Base-by-base conservation (phyloP, 1,140 invertebrate species). In the Ostrea edulis region DNA sequence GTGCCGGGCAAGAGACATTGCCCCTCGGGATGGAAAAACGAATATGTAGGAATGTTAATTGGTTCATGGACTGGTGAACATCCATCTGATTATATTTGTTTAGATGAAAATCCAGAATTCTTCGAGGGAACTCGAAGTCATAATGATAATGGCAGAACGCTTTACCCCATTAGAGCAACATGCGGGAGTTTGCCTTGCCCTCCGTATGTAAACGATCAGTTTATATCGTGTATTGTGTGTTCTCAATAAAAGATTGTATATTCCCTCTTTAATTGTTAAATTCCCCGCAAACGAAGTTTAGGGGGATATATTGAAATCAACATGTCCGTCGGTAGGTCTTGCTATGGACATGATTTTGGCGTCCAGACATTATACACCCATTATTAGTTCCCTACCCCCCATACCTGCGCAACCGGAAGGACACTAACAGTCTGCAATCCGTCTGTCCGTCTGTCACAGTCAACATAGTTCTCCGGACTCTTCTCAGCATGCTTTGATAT, bases 161-260 rank as follows among this genome's bases (percentile, higher is more conserved):
- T 87, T 9, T 87, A 87, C 54, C 29, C 82, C 0, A 68, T 84
- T 0, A 84, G 84, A 29, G 54, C 87, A 12, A 9, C 12, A 0
- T 84, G 87, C 52, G 87, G 87, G 0, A 84, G 82, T 1, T n/a
- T 87, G 0, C 82, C 81, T 14, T 87, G 87, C 35, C 87, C 87
- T 53, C 87, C 82, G 2, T 87, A 71, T 65, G 9, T 22, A 35
- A 54, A 87, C n/a, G 51, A 84, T 55, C n/a, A 29, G 7, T 55
- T 25, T 58, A 17, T 87, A 11, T 9, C 55, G 1, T 87, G 87
- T 55, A 82, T 77, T 20, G 82, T 87, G 52, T 87, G 87, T 55
- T 87, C 82, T 54, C 83, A 84, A 53, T 87, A 87, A 77, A 82
- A n/a, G n/a, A n/a, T n/a, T n/a, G n/a, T n/a, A n/a, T n/a, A n/a